Conservation (phyloP, 2,797 vertebrate species). For the Cuniculus paca region DNA sequence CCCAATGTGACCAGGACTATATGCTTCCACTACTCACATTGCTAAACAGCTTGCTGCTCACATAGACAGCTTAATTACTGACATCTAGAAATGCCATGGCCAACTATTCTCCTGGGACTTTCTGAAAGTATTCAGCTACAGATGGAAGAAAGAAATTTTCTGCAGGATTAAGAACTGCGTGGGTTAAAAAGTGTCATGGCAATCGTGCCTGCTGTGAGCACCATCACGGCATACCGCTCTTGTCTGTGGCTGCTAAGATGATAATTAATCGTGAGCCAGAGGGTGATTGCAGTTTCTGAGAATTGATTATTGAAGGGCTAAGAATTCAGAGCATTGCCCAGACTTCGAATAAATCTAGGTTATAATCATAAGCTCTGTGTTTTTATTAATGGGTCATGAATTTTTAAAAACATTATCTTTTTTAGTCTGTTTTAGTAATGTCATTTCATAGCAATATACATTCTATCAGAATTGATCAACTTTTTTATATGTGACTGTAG, state of each 20-base stretch:
- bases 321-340: conserved; percentile 38
- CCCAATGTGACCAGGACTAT: not conserved
- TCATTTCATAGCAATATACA: conserved; percentile 32
- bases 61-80: conserved; percentile 67
- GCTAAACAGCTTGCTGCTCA: conserved; percentile 53
- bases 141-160: conserved; percentile 54
- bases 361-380: conserved; percentile 27
- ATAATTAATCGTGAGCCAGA: conserved; percentile 75
- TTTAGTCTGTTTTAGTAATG: not conserved
- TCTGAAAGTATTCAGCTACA: conserved; percentile 52
- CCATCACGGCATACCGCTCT: conserved; percentile 20
- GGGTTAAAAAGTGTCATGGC: conserved; percentile 66
- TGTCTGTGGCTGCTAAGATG: conserved; percentile 66
- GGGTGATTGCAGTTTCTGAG: conserved; percentile 63
- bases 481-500: not conserved
- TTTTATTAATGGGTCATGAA: conserved; percentile 57
- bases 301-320: conserved; percentile 70
- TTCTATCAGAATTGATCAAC: not conserved
- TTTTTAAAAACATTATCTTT: conserved; percentile 40
- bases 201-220: conserved; percentile 59
- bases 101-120: conserved; percentile 32
- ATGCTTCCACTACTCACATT: not conserved
- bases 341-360: not conserved
- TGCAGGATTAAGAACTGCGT: conserved; percentile 46
- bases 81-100: conserved; percentile 50